Evolutionary conservation across 2,888 invertebrate genomes (phyloP), one percentile per base, ranked within the genome.

Genomic region (Icerya purchasi): DNA sequence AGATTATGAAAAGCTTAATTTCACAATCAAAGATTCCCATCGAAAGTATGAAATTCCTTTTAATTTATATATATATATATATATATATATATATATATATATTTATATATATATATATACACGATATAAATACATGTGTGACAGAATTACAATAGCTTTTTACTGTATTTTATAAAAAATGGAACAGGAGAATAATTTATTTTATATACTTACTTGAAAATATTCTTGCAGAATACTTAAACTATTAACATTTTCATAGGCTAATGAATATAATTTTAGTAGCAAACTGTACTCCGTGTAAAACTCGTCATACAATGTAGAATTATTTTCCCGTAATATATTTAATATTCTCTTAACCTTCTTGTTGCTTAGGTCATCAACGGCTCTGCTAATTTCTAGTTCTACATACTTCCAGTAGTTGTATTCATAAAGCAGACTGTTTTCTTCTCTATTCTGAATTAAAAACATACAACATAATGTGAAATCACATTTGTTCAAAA

Each of bases 341-440:
- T 72, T 68, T 10, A 81, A 69, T 65, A 86, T 80, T 66, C 77
- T 75, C 54, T 77, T 73, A 0, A 86, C 79, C 64, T 76, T 76
- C 0, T 82, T 80, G 50, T 83, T 80, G 68, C 86, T 86, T 50
- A 92, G 72, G 69, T 92, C 89, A 66, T 92, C 90, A 22, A 84
- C 79, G 1, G 90, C 72, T 23, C 83, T 75, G 60, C 87, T 85
- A 22, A 90, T 74, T 58, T 83, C 83, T 0, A 82, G 79, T 68
- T 89, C 84, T 63, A 84, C 76, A 67, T 86, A 83, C 57, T 84
- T 78, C 92, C 92, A 93, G 67, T 85, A 86, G 62, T 83, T 82
- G 68, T 86, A 86, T 69, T 91, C 91, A 0, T 86, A 82, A 59
- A 91, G 77, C 0, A 91, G 90, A 0, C 86, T 86, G 61, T 82